Base-by-base conservation (phyloP, 2,888 invertebrate genomes). In the Synanthedon myopaeformis region DNA sequence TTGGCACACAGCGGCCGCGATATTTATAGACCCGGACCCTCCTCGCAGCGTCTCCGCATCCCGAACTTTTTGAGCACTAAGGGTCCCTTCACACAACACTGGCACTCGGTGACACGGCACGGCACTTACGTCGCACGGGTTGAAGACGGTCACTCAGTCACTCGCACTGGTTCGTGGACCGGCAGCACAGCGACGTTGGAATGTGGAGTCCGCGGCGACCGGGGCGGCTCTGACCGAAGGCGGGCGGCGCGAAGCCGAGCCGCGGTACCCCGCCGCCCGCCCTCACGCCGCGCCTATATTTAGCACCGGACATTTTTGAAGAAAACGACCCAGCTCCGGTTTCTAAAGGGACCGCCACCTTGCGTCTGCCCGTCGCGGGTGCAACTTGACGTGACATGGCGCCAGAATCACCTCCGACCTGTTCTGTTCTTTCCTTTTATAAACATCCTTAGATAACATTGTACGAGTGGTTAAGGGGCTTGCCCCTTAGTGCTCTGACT, bases 131-230 rank as follows among this genome's bases (percentile, higher is more conserved):
- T 88, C 85, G 86, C 87, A 80, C 84, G 82, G 81, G 81, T 77
- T 63, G 82, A 83, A 83, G 82, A 75, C 84, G 86, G 87, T 83
- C 84, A 82, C 79, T 76, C 76, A 79, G 83, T 82, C 82, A 82
- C 69, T 67, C 68, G 70, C 72, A 72, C 80, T 74, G 79, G 79
- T 74, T 76, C 73, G 69, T 73, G 65, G 73, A 79, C 79, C 78
- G 78, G 76, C 83, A 82, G 82, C 84, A 81, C 82, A 82, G 83
- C 86, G 82, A 82, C 87, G 90, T 89, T 90, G 90, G 90, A 90
- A 90, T 91, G 90, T 90, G 90, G 90, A 90, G 90, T 90, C 90
- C 90, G 90, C 91, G 89, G 89, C 89, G 89, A 89, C 90, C 89
- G 88, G 84, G 89, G 90, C 90, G 90, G 90, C 90, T 91, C 91